Conservation (phyloP, 2,888 invertebrate species). For the Malthinus flaveolus region DNA sequence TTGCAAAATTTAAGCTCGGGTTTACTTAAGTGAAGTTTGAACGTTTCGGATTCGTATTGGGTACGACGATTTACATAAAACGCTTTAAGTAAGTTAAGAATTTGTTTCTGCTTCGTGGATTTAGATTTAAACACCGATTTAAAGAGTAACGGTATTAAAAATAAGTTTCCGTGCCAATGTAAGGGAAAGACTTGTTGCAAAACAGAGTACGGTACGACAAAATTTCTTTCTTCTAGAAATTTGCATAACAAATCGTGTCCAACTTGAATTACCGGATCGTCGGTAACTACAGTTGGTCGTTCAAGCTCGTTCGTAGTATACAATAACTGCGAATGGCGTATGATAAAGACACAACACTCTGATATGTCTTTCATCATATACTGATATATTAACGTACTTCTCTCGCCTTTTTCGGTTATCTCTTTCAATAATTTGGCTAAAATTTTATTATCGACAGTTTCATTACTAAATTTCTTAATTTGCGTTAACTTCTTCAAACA, state of each 20-base stretch:
- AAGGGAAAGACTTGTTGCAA: slow-evolving; percentile 67
- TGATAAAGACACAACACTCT: slow-evolving; percentile 66
- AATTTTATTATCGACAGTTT: slow-evolving; percentile 59
- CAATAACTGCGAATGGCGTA: slow-evolving; percentile 64
- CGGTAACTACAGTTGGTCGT: slow-evolving; percentile 48
- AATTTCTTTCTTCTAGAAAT: slow-evolving; percentile 67
- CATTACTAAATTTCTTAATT: slow-evolving; percentile 64
- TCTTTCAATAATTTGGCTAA: slow-evolving; percentile 61
- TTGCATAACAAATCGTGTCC: slow-evolving; percentile 60
- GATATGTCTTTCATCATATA: slow-evolving; percentile 68
- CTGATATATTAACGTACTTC: slow-evolving; percentile 66
- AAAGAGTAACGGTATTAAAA: slow-evolving; percentile 62
- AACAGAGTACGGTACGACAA: slow-evolving; percentile 65
- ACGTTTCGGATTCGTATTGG: slow-evolving; percentile 33
- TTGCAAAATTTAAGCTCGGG: slow-evolving; percentile 58
- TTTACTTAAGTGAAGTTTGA: slow-evolving; percentile 46
- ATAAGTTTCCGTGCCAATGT: slow-evolving; percentile 67
- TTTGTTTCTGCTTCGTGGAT: slow-evolving; percentile 69
- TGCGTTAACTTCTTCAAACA: slow-evolving; percentile 64
- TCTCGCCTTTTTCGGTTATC: slow-evolving; percentile 65
- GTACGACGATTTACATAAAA: slow-evolving; percentile 66
- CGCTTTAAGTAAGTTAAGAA: slow-evolving; percentile 65
- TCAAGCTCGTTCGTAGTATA: slow-evolving; percentile 50
- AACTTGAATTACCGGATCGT: slow-evolving; percentile 55
- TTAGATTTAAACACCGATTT: slow-evolving; percentile 66